These are phyloP conservation scores for Deladenus siricidicola DNA, from an alignment of 2,888 invertebrate genomes.

Conservation along the genomic window DNA sequence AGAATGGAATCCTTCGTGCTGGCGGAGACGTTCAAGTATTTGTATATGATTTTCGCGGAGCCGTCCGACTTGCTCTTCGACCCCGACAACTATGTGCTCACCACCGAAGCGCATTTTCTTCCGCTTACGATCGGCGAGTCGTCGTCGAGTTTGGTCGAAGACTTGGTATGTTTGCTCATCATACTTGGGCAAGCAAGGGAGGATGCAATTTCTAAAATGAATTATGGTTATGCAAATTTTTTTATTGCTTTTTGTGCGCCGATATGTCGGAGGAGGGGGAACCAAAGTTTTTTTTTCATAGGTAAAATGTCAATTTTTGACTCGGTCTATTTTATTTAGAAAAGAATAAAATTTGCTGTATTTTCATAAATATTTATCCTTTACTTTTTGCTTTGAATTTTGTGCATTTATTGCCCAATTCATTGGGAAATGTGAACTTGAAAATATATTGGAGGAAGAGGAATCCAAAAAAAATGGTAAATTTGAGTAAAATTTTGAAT, in stretches of 20 bases:
- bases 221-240: not conserved
- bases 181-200: not conserved
- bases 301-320: too few relatives aligned
- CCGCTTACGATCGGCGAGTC: constrained; percentile 61
- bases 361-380: too few relatives aligned
- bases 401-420: too few relatives aligned
- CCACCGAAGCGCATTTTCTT: constrained; percentile 80
- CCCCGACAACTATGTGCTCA: constrained; percentile 58
- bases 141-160: not conserved
- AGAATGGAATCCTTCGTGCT: constrained; percentile 96
- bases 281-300: too few relatives aligned
- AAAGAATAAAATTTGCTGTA: too few relatives aligned
- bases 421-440: too few relatives aligned
- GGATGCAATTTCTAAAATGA: too few relatives aligned
- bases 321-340: too few relatives aligned
- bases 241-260: not conserved
- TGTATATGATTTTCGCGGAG: constrained; percentile 84
- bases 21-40: constrained; percentile 93
- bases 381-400: too few relatives aligned
- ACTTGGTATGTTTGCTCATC: not conserved
- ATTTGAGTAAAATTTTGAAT: not conserved
- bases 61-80: constrained; percentile 64
- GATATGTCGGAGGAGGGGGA: too few relatives aligned
- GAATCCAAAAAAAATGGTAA: not conserved
- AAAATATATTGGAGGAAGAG: not conserved